These are phyloP conservation scores for Meganola albula DNA, from an alignment of 2,888 invertebrate genomes.

Conservation along the genomic window DNA sequence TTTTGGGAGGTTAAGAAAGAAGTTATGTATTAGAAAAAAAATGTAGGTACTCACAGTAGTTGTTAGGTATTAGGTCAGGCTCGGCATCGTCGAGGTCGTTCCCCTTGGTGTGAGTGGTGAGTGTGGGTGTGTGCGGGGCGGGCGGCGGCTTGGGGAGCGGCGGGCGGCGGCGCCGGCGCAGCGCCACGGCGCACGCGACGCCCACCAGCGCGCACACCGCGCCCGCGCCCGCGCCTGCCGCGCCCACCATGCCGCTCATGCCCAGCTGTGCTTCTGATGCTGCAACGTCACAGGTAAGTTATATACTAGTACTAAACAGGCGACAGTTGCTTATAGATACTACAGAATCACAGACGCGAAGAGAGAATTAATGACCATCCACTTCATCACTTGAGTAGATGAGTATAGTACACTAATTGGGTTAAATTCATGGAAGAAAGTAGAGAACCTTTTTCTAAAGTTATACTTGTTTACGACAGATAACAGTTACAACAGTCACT, in stretches of 20 bases:
- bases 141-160: constrained; percentile 38
- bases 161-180: constrained; percentile 44
- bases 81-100: constrained; percentile 62
- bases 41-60: constrained; percentile 53
- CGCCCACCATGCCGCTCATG: constrained; percentile 50
- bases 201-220: constrained; percentile 48
- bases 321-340: too few species aligned
- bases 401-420: too few species aligned
- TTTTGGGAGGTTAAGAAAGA: too few species aligned
- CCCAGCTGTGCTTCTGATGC: constrained; percentile 56
- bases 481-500: too few species aligned
- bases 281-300: constrained; percentile 21
- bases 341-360: too few species aligned
- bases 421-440: too few species aligned
- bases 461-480: too few species aligned
- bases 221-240: constrained; percentile 46
- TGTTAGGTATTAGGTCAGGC: constrained; percentile 68
- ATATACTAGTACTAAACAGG: not conserved
- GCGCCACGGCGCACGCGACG: constrained; percentile 46
- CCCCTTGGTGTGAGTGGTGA: too few species aligned
- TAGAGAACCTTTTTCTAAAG: too few species aligned
- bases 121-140: constrained; percentile 28
- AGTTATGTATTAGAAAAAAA: too few species aligned
- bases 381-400: too few species aligned
- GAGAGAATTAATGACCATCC: too few species aligned